phyloP scores from a whole-genome alignment of 2,797 vertebrate species.

The Sebastes dallii region DNA sequence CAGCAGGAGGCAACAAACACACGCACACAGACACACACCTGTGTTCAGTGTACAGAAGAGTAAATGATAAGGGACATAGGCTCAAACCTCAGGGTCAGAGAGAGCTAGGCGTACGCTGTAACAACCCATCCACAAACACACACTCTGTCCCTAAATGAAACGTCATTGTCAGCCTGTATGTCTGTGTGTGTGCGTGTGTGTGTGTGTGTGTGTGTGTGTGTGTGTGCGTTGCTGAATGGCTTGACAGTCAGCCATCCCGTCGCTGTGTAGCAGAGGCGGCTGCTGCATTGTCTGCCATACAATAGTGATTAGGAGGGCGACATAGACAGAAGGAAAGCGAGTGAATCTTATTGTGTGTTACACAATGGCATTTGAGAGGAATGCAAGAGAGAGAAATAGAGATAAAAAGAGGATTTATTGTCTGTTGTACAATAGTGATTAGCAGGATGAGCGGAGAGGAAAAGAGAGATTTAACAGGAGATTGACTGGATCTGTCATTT shows the following conservation, averaged over 20 bases:
- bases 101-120: conserved; percentile 9
- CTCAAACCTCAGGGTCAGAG: conserved; percentile 43
- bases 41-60: conserved; percentile 3
- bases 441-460: conserved; percentile 35
- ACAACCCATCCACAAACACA: conserved; percentile 24
- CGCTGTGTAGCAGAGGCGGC: conserved; percentile 54
- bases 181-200: conserved; percentile 15
- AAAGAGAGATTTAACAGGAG: conserved; percentile 49
- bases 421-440: conserved; percentile 48
- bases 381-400: conserved; percentile 34
- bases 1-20: conserved; percentile 18
- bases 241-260: conserved; percentile 58
- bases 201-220: not conserved
- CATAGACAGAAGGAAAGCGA: conserved; percentile 63
- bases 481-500: conserved; percentile 57
- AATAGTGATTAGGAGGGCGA: conserved; percentile 71
- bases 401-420: conserved; percentile 49
- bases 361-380: conserved; percentile 64
- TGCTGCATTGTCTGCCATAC: conserved; percentile 69
- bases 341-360: conserved; percentile 68
- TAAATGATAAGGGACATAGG: conserved; percentile 27
- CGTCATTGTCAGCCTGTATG: conserved; percentile 39
- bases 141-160: conserved; percentile 57
- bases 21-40: conserved; percentile 14
- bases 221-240: conserved; percentile 35